phyloP scores from a whole-genome alignment of 2,797 vertebrate species.

The Poecile montanus region DNA sequence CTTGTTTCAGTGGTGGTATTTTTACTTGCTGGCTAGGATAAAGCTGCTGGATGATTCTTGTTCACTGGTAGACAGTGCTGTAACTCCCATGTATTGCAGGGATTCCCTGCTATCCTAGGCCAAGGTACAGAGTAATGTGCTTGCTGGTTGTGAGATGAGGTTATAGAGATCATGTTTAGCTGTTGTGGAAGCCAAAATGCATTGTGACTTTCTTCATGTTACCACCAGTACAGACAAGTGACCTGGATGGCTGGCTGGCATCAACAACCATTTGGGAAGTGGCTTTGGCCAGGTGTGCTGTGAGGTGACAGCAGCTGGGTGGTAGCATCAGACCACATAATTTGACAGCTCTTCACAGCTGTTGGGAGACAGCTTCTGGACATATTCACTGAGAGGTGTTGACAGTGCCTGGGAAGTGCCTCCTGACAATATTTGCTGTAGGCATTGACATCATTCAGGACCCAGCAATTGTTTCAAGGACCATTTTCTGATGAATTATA shows the following conservation, averaged over 20 bases:
- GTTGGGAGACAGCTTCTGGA: not conserved
- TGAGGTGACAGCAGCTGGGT: not conserved
- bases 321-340: not conserved
- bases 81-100: not conserved
- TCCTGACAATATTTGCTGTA: not conserved
- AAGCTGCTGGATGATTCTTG: not conserved
- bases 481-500: not conserved
- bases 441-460: not conserved
- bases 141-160: not conserved
- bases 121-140: not conserved
- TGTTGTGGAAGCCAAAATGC: not conserved
- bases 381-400: not conserved
- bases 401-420: not conserved
- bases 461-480: not conserved
- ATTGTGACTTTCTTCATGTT: not conserved
- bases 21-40: not conserved
- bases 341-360: not conserved
- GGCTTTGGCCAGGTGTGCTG: not conserved
- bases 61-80: not conserved
- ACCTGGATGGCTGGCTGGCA: not conserved
- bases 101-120: not conserved
- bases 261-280: not conserved
- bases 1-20: not conserved
- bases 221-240: not conserved
- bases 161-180: not conserved